These are phyloP conservation scores for Pangasius larnaudii DNA, from an alignment of 2,797 vertebrate species.

Conservation along the genomic window DNA sequence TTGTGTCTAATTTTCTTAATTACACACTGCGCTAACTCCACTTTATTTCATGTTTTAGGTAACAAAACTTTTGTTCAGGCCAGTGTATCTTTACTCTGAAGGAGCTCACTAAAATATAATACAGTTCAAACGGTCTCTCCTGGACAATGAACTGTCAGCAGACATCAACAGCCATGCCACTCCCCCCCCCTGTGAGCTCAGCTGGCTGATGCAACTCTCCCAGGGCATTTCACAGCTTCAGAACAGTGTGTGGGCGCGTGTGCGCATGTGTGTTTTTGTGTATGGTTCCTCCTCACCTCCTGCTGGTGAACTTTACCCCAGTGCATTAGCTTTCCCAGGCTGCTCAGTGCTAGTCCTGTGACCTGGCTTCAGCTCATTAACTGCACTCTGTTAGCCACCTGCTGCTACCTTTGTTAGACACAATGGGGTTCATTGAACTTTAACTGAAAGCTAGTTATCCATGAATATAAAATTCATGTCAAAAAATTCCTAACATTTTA, in stretches of 20 bases:
- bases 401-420: not conserved
- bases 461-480: not conserved
- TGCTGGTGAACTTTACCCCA: constrained; percentile 71
- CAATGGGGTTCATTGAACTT: constrained; percentile 19
- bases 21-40: not conserved
- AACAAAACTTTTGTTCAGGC: not conserved
- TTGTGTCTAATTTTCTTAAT: not conserved
- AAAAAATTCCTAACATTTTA: not conserved
- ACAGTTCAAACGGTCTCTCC: not conserved
- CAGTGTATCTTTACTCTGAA: not conserved
- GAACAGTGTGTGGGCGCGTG: constrained; percentile 3
- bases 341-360: constrained; percentile 47
- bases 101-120: not conserved
- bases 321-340: constrained; percentile 24
- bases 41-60: not conserved
- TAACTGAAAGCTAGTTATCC: not conserved
- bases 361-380: constrained; percentile 36
- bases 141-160: not conserved
- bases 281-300: constrained; percentile 62
- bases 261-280: constrained; percentile 33
- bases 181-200: constrained; percentile 28
- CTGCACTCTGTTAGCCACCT: constrained; percentile 3
- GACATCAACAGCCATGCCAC: constrained; percentile 8
- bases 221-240: constrained; percentile 61
- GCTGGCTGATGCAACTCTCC: constrained; percentile 76